These are phyloP conservation scores for Oreochromis spilurus DNA, from an alignment of 2,113 vertebrate genomes.

Conservation along the genomic window DNA sequence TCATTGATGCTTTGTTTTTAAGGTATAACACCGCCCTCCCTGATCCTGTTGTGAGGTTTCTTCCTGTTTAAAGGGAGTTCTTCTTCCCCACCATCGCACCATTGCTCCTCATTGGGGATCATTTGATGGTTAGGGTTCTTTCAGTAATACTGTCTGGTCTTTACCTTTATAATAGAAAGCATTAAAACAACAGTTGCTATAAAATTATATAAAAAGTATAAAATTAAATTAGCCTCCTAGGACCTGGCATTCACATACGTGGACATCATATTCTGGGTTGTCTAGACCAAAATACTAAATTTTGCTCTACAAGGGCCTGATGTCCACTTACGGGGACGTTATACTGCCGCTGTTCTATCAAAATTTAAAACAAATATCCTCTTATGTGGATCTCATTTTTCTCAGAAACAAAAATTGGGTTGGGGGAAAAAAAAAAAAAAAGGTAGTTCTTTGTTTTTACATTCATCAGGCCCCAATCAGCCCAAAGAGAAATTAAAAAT, in stretches of 20 bases:
- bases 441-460: not conserved
- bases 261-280: not conserved
- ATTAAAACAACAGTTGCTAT: not conserved
- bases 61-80: not conserved
- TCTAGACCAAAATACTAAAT: not conserved
- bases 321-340: not conserved
- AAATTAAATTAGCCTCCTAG: not conserved
- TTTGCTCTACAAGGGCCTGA: not conserved
- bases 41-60: not conserved
- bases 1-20: not conserved
- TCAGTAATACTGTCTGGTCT: not conserved
- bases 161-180: not conserved
- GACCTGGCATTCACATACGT: not conserved
- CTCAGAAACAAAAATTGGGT: not conserved
- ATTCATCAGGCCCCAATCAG: not conserved
- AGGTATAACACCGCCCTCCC: not conserved
- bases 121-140: not conserved
- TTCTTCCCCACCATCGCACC: not conserved
- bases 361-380: not conserved
- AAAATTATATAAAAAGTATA: not conserved
- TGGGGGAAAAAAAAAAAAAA: too few species aligned
- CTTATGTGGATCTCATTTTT: not conserved
- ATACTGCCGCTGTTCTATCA: not conserved
- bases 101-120: not conserved
- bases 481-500: not conserved